Evolutionary conservation across 2,113 vertebrate genomes (phyloP).

Genomic region (Gorilla gorilla): DNA sequence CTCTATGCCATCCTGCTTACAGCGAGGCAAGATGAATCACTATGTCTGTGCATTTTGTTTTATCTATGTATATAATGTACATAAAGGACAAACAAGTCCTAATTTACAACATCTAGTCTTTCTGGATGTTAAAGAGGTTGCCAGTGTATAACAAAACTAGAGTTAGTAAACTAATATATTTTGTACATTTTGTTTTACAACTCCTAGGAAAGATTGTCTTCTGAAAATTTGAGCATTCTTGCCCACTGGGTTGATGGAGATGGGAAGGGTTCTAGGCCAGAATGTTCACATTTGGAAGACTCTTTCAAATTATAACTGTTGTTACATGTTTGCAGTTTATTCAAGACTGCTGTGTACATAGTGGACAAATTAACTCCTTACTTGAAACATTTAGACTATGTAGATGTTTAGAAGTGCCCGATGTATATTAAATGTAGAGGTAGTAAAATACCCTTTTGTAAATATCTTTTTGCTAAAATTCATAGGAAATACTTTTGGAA

Average conservation of each 20-base stretch:
- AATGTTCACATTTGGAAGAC: not conserved
- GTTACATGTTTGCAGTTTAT: not conserved
- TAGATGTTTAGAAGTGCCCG: too few relatives aligned
- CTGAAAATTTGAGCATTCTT: not conserved
- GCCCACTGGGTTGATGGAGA: not conserved
- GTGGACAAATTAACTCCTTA: too few relatives aligned
- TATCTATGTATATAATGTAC: not conserved
- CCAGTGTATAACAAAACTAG: slow-evolving; percentile 11
- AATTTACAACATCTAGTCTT: not conserved
- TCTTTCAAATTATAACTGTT: not conserved
- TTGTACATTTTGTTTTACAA: not conserved
- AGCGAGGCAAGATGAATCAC: not conserved
- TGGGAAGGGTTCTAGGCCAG: not conserved
- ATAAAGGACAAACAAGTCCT: not conserved
- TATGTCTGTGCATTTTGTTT: not conserved
- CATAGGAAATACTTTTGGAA: too few relatives aligned
- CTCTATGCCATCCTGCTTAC: not conserved
- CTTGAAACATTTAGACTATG: too few relatives aligned
- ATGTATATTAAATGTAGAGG: too few relatives aligned
- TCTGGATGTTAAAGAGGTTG: not conserved
- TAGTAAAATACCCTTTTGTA: too few relatives aligned
- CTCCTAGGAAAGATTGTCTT: not conserved
- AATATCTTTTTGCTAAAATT: too few relatives aligned
- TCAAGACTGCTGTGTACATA: not conserved
- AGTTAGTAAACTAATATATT: not conserved